Conservation (phyloP, 2,113 vertebrate species). For the Uria lomvia region DNA sequence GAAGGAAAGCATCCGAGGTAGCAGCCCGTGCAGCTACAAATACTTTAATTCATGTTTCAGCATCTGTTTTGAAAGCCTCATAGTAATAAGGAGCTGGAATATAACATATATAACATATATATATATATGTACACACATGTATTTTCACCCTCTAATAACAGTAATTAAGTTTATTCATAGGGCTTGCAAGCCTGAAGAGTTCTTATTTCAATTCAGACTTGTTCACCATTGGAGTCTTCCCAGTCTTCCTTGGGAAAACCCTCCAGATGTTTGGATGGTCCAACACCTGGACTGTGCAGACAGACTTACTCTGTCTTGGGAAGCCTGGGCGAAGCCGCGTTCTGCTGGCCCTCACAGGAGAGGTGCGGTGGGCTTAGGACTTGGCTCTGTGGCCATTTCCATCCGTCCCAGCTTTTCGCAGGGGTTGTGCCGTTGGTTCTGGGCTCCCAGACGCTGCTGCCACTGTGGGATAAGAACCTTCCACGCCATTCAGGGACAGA, state of each 20-base stretch:
- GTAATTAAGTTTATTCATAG: background rate
- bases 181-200: background rate
- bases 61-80: background rate
- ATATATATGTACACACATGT: background rate
- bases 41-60: background rate
- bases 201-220: background rate
- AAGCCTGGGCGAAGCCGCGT: background rate
- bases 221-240: background rate
- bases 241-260: background rate
- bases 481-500: accelerated
- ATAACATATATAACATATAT: background rate
- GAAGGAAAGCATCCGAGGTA: background rate
- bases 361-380: accelerated
- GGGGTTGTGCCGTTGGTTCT: background rate
- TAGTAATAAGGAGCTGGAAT: background rate
- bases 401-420: accelerated
- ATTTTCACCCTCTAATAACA: background rate
- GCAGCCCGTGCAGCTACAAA: background rate
- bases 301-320: background rate
- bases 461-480: background rate
- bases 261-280: background rate
- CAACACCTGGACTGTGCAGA: background rate
- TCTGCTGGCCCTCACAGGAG: background rate
- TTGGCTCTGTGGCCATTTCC: background rate
- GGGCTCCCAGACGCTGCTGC: background rate